Base-by-base conservation (phyloP, 2,888 invertebrate species). In the Caenorhabditis wallacei region DNA sequence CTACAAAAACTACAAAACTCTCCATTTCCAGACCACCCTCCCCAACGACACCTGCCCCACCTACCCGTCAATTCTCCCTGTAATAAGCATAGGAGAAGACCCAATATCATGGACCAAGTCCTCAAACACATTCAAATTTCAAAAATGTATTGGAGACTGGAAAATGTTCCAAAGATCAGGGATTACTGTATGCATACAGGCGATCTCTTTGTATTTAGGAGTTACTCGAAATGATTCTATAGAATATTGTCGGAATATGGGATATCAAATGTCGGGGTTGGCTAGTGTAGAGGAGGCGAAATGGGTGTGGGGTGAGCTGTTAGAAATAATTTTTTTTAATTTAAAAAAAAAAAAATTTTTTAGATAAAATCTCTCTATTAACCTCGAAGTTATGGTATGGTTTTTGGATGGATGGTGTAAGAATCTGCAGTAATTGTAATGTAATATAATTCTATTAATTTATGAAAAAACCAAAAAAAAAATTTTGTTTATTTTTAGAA, bases 101-200 rank as follows among this genome's bases (percentile, higher is more conserved):
- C 5, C 16, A 4, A 40, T 40, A 2, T 13, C 10, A 10, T 40
- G 40, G 40, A 40, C 40, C 16, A 40, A 40, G 11, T 2, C 40
- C 40, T 10, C 10, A 4, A 40, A 40, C 16, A 40, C 4, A 40
- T 40, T 40, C 16, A 40, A 10, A 10, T 40, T 40, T 11, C 40
- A 2, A 13, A 40, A 40, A 13, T 40, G 40, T 40, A 16, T 2
- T 40, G 40, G 40, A 40, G 13, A 40, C 40, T 40, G 40, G 40
- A 40, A 40, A 13, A 5, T 10, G 40, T 40, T 40, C 13, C 10
- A 40, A 8, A 20, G 59, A 37, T 1, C 20, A 2, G 7, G 7
- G 13, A 40, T 59, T 22, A 59, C 40, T 40, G 59, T 59, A 22
- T 59, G 59, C 22, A 40, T 59, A 22, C 59, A 40, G 16, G 13